These are phyloP conservation scores for Heliconius congener DNA, from an alignment of 1,140 invertebrate species.

Conservation along the genomic window DNA sequence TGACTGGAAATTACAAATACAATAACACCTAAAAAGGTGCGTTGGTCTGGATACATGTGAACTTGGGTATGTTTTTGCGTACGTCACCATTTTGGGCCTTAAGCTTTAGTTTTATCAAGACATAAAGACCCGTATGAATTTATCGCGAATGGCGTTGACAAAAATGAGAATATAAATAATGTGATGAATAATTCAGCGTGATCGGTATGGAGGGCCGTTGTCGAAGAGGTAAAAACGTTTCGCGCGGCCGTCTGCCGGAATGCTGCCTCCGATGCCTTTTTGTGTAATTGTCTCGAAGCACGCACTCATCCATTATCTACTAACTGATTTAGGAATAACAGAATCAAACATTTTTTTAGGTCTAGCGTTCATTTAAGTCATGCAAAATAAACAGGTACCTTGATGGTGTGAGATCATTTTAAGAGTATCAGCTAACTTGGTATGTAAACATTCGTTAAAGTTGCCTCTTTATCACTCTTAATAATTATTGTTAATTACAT, in stretches of 20 bases:
- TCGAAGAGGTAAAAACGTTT: conserved; percentile 60
- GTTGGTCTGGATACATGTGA: conserved; percentile 51
- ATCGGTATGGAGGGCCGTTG: conserved; percentile 75
- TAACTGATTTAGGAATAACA: conserved; percentile 76
- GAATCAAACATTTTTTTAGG: conserved; percentile 62
- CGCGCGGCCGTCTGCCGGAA: conserved; percentile 67
- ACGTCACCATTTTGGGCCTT: conserved; percentile 63
- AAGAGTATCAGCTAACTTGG: background rate
- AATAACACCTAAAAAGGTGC: conserved; percentile 45
- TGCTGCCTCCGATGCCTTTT: conserved; percentile 72
- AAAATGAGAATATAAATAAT: conserved; percentile 81
- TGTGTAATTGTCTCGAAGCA: conserved; percentile 77
- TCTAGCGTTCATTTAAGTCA: conserved; percentile 29
- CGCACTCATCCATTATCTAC: conserved; percentile 78
- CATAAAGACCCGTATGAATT: conserved; percentile 79
- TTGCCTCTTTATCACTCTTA: no score
- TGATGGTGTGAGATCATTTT: background rate
- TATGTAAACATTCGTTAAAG: background rate
- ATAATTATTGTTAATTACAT: no score
- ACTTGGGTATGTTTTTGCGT: conserved; percentile 58
- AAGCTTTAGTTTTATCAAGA: conserved; percentile 80
- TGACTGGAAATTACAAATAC: no score
- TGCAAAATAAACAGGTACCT: conserved; percentile 21
- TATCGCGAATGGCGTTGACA: conserved; percentile 77
- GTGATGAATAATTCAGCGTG: conserved; percentile 80